phyloP scores from a whole-genome alignment of 2,888 invertebrate genomes.

The Tanaodytes sp. region DNA sequence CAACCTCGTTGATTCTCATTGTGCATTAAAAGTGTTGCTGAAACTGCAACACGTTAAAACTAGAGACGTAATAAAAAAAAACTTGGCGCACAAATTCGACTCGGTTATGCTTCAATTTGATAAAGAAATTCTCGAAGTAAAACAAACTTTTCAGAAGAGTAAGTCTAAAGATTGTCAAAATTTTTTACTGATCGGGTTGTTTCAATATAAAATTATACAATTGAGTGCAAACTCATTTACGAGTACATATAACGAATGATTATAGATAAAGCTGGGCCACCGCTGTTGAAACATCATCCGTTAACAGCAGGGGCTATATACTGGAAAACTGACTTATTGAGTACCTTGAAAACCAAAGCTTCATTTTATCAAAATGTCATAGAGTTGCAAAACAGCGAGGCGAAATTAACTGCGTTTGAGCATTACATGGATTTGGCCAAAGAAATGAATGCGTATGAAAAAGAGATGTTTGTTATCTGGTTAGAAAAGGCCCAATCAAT shows the following conservation, averaged over 20 bases:
- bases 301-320: slow-evolving; percentile 88
- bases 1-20: slow-evolving; percentile 85
- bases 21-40: slow-evolving; percentile 84
- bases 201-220: background rate
- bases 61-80: slow-evolving; percentile 81
- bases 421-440: slow-evolving; percentile 85
- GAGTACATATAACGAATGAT: slow-evolving; percentile 9
- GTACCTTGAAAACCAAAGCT: slow-evolving; percentile 85
- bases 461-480: slow-evolving; percentile 82
- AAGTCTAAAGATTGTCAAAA: no score
- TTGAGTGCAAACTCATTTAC: background rate
- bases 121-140: slow-evolving; percentile 84
- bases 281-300: slow-evolving; percentile 84
- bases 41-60: slow-evolving; percentile 88
- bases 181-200: no score
- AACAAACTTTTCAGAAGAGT: slow-evolving; percentile 82
- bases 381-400: slow-evolving; percentile 82
- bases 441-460: slow-evolving; percentile 84
- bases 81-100: slow-evolving; percentile 87
- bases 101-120: slow-evolving; percentile 88
- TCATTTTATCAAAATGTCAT: slow-evolving; percentile 84
- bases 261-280: slow-evolving; percentile 79
- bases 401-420: slow-evolving; percentile 84
- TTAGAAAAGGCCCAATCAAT: slow-evolving; percentile 77
- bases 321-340: slow-evolving; percentile 87